A percentile compares a stretch with the other conserved stretches of the same genome.
These are phyloP conservation scores for Drosophila pseudotakahashii DNA, from an alignment of 2,888 invertebrate genomes.

Conservation along the genomic window DNA sequence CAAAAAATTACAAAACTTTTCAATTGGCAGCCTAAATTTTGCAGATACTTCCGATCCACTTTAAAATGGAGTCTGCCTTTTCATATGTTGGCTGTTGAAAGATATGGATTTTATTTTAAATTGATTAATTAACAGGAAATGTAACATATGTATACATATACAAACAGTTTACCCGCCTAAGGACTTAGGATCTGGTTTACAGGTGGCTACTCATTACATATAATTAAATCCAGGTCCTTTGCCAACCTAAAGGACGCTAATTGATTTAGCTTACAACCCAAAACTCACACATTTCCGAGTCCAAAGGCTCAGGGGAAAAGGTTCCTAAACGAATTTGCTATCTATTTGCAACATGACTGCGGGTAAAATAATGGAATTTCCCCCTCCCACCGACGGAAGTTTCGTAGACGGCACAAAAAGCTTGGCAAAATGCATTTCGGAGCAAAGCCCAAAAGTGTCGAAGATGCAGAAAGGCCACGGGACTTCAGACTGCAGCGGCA, in stretches of 20 bases:
- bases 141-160: no score
- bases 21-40: constrained; percentile 24
- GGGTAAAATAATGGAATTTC: constrained; percentile 48
- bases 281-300: constrained; percentile 4
- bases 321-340: constrained; percentile 48
- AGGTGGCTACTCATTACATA: constrained; percentile 20
- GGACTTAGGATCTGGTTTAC: background rate
- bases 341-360: constrained; percentile 46
- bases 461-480: constrained; percentile 46
- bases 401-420: constrained; percentile 34
- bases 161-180: background rate
- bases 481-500: constrained; percentile 19
- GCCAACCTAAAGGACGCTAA: constrained; percentile 7
- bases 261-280: constrained; percentile 15
- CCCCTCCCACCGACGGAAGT: constrained; percentile 11
- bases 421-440: constrained; percentile 45
- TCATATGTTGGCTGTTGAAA: constrained; percentile 14
- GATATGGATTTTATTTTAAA: background rate
- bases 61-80: constrained; percentile 9
- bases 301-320: constrained; percentile 29
- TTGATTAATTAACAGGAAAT: background rate
- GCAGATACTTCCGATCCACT: constrained; percentile 13
- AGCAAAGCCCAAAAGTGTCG: constrained; percentile 43
- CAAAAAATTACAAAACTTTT: constrained; percentile 10
- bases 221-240: constrained; percentile 8